phyloP scores from a whole-genome alignment of 2,888 invertebrate genomes.

The Zygothrica quintamaculata region DNA sequence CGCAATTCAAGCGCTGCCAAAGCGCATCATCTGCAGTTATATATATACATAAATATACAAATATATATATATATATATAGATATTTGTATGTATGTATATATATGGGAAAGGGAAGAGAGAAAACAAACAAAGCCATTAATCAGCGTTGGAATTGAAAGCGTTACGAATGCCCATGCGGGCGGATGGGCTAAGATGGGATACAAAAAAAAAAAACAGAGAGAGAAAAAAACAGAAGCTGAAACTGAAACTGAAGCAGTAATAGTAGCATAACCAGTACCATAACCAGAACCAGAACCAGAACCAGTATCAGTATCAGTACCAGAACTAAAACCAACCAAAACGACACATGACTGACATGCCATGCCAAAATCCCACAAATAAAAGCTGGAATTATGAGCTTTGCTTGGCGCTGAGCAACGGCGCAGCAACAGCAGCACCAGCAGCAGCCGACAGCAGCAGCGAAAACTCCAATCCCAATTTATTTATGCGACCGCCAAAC shows the following conservation, averaged over 20 bases:
- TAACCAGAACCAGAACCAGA: constrained; percentile 15
- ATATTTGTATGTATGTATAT: too few relatives aligned
- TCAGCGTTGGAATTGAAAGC: constrained; percentile 66
- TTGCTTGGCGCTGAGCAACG: constrained; percentile 40
- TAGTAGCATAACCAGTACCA: background rate
- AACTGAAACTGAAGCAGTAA: background rate
- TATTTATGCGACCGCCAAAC: constrained; percentile 73
- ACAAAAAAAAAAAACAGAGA: constrained; percentile 3
- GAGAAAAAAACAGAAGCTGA: background rate
- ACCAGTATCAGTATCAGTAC: background rate
- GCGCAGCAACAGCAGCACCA: too few relatives aligned
- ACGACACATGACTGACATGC: constrained; percentile 75
- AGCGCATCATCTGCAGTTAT: constrained; percentile 60
- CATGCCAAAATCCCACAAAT: constrained; percentile 78
- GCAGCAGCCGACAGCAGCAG: constrained; percentile 19
- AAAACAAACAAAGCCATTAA: constrained; percentile 64
- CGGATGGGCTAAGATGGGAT: constrained; percentile 18
- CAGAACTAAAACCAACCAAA: constrained; percentile 13
- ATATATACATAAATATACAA: too few relatives aligned
- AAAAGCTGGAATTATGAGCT: constrained; percentile 81
- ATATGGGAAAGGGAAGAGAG: constrained; percentile 2
- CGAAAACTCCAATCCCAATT: constrained; percentile 66
- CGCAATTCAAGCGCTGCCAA: constrained; percentile 34
- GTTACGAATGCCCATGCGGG: constrained; percentile 57
- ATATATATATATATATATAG: too few relatives aligned